Evolutionary conservation across 2,797 vertebrate species (phyloP).

Genomic region (Mormyrus hasselquistii): DNA sequence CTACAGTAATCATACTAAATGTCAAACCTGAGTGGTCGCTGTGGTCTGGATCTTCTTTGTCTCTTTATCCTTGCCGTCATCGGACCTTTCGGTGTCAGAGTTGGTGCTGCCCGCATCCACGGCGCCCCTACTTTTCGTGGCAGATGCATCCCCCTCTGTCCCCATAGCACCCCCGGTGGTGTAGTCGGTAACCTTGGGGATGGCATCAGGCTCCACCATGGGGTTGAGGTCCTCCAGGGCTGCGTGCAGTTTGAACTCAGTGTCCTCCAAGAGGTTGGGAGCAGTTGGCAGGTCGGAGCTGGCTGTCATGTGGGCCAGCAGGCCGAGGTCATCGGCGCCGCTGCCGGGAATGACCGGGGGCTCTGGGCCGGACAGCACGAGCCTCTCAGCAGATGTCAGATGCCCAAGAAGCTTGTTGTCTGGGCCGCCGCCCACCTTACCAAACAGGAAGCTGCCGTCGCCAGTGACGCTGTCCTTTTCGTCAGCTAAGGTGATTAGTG

Average conservation of each 20-base stretch:
- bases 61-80: slow-evolving; percentile 96
- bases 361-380: slow-evolving; percentile 37
- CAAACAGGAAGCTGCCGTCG: slow-evolving; percentile 88
- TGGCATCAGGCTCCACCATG: slow-evolving; percentile 74
- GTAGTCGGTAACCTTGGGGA: slow-evolving; percentile 66
- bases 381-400: slow-evolving; percentile 77
- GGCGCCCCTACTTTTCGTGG: slow-evolving; percentile 65
- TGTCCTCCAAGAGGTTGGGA: slow-evolving; percentile 77
- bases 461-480: slow-evolving; percentile 89
- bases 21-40: slow-evolving; percentile 83
- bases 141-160: slow-evolving; percentile 67
- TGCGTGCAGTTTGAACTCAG: slow-evolving; percentile 87
- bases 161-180: slow-evolving; percentile 29
- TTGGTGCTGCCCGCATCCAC: slow-evolving; percentile 83
- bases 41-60: slow-evolving; percentile 96
- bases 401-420: slow-evolving; percentile 85
- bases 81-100: slow-evolving; percentile 94
- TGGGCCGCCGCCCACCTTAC: slow-evolving; percentile 57
- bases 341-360: slow-evolving; percentile 59
- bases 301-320: slow-evolving; percentile 88
- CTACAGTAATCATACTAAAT: not conserved
- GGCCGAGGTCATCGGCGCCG: slow-evolving; percentile 85
- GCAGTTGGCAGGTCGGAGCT: slow-evolving; percentile 66
- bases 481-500: slow-evolving; percentile 90
- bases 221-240: slow-evolving; percentile 80